Conservation (phyloP, 2,888 invertebrate species). For the Cremastinae sp. region DNA sequence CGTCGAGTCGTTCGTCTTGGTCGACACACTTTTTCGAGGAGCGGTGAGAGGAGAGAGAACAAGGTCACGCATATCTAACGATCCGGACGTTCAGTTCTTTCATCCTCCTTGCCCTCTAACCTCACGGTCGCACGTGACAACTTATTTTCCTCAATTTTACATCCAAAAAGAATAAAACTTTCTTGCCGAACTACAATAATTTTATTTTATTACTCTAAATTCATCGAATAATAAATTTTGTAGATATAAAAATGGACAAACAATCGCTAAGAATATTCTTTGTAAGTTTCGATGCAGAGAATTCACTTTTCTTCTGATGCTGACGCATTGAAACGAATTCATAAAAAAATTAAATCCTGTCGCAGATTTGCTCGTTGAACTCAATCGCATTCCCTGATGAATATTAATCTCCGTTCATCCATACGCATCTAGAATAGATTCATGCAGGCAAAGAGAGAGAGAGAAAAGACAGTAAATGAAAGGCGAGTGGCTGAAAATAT, state of each 20-base stretch:
- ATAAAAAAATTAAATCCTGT: too few species aligned
- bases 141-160: background rate
- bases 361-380: too few species aligned
- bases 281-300: too few species aligned
- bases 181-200: too few species aligned
- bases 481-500: conserved; percentile 42
- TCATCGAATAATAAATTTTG: too few species aligned
- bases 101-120: background rate
- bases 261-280: too few species aligned
- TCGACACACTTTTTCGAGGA: conserved; percentile 50
- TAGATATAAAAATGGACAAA: too few species aligned
- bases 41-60: conserved; percentile 13
- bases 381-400: conserved; percentile 11
- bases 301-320: too few species aligned
- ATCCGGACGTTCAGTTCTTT: conserved; percentile 15
- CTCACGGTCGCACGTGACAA: background rate
- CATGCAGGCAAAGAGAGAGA: background rate
- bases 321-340: too few species aligned
- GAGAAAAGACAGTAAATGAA: conserved; percentile 26
- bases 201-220: too few species aligned
- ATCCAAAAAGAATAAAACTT: too few species aligned
- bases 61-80: conserved; percentile 43
- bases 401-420: conserved; percentile 24
- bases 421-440: conserved; percentile 19
- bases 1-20: conserved; percentile 37